Base-by-base conservation (phyloP, 1,140 invertebrate genomes). In the Aphelinus atriplicis region DNA sequence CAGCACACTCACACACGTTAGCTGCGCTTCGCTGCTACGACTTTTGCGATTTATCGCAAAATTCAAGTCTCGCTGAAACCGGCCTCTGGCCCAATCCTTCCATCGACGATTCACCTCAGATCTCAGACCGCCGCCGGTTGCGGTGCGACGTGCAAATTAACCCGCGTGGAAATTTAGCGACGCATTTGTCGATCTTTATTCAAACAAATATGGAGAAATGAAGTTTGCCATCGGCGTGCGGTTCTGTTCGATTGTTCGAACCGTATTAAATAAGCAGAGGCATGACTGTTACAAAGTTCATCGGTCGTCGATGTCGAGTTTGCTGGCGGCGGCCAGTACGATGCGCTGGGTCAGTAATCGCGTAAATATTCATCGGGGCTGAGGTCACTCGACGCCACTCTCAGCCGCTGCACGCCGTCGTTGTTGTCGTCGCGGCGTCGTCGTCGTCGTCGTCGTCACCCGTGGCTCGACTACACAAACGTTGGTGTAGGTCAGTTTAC, bases 401-500 rank as follows among this genome's bases (percentile, higher is more conserved):
- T 26, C 26, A 26, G 74, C 77, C 77, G 83, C 80, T 51, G 58
- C 50, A 46, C 81, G 81, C 79, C 80, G 78, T 66, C 47, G n/a
- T 66, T 45, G 26, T 26, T 26, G 26, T 26, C 26, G 26, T 26
- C 26, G 26, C 26, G 26, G 26, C 55, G 47, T n/a, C 61, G n/a
- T 67, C 26, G 26, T 26, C 26, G 26, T 26, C 26, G 26, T 26
- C 26, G 26, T 26, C 26, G 26, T 26, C 26, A 26, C 0, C 26
- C 26, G 26, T 26, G 26, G 26, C 26, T 26, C 26, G 26, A 26
- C 26, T 26, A 26, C 26, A 26, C 26, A 26, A 26, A 58, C 72
- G 78, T 85, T 84, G 80, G 81, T 83, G 81, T 83, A 83, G 83
- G 83, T 84, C 82, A 84, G 82, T 84, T 83, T 81, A 82, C 81